Base-by-base conservation (phyloP, 1,140 invertebrate genomes). In the Sinonovacula constricta region DNA sequence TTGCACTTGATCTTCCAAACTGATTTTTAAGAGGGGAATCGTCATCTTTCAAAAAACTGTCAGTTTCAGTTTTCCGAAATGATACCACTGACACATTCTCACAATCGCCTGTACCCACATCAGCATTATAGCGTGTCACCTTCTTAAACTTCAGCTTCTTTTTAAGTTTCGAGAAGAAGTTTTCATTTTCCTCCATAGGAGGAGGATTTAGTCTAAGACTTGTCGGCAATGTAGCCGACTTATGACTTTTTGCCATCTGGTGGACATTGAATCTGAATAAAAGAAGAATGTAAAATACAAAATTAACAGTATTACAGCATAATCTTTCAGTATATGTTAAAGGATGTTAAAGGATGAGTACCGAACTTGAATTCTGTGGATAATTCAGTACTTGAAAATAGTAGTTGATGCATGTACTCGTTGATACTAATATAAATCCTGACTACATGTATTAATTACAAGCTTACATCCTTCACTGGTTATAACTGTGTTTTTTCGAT, bases 101-200 rank as follows among this genome's bases (percentile, higher is more conserved):
- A 49, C 72, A 76, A 45, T 76, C 72, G n/a, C 72, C 72, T 14
- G 72, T 76, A 54, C 36, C 67, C 1, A 66, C 72, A 30, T 76
- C 72, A 3, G 57, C 72, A 22, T 66, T 59, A 30, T 76, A 76
- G 49, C 39, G 63, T n/a, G n/a, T n/a, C 28, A 30, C 72, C 65
- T 76, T 76, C 33, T 67, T 76, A 0, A 67, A 45, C 56, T 54
- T 76, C 5, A 76, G 59, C 67, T 76, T 76, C 28, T 76, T 76
- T n/a, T 30, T 66, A 26, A 76, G 62, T 54, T 59, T 66, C 22
- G 62, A 45, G 24, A 76, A 76, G 28, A 76, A 67, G 18, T 60
- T 60, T 22, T 76, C 72, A 45, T n/a, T 49, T 36, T 76, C 72
- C 45, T 76, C 72, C 3, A 51, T 39, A 10, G 49, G 72, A 4